Base-by-base conservation (phyloP, 1,140 invertebrate species). In the Uloborus diversus region DNA sequence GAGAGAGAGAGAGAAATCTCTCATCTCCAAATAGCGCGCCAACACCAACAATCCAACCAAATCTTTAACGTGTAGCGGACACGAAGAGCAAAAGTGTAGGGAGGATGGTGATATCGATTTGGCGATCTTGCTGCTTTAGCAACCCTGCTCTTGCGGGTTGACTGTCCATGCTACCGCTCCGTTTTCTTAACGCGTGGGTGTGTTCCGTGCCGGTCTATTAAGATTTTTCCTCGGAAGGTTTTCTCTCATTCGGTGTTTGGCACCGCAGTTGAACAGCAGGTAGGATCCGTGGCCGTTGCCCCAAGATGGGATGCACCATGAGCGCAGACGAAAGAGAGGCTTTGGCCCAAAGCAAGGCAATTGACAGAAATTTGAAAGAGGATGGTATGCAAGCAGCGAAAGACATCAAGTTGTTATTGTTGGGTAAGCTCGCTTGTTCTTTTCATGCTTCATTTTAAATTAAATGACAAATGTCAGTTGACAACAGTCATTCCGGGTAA, bases 321-420 rank as follows among this genome's bases (percentile, higher is more conserved):
- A 98, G 96, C 86, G 95, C 96, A 84, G 97, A 99, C 89, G 96
- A 99, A 89, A 91, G 96, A 89, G 94, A 94, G 85, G 97, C 97
- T 87, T 90, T 97, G 88, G 96, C 96, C 87, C 91, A 96, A 86
- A 98, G 95, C 91, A 98, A 97, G 89, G 94, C 93, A 88, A 99
- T 99, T 85, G 98, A 99, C 89, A 99, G 96, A 89, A 98, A 98
- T 89, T 91, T 99, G 75, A 99, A 99, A 89, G 97, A 99, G 89
- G 98, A 99, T 91, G 97, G 96, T 68, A 94, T 99, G 83, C 97
- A 99, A 88, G 97, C 97, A 59, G 97, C 97, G 85, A 99, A 99
- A 90, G 97, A 99, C 89, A 99, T 99, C 87, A 99, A 99, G 90
- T 91, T 99, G 84, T 90, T 99, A 84, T 91, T 99, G 83, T 91